Evolutionary conservation across 2,888 invertebrate species (phyloP), one percentile per base, ranked within the genome.

Genomic region (Panorpa germanica): DNA sequence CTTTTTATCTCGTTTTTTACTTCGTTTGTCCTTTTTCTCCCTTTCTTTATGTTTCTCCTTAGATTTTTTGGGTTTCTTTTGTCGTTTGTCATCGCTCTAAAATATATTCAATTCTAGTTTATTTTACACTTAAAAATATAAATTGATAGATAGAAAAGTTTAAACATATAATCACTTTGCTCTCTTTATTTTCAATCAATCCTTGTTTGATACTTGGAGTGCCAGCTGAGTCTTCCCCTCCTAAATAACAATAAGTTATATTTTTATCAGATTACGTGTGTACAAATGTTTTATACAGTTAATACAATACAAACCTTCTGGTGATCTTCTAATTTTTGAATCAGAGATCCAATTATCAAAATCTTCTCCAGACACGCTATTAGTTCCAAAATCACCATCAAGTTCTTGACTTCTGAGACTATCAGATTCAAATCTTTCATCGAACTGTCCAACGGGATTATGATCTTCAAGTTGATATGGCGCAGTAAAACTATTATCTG

Each of bases 261-360:
- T 19, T 28, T 28, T 20, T 26, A 17, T 10, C 18, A 28, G 21
- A 22, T 18, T 12, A 32, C 13, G 10, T 32, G 23, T 26, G n/a
- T 25, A 34, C n/a, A 28, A 27, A 34, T 26, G 3, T 33, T 5
- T 13, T 12, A 19, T 14, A 12, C 5, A n/a, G 12, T 9, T 13
- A 16, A 19, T 10, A 19, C 15, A 19, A 30, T 24, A 32, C 7
- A 15, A 22, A 57, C 77, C 78, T 62, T 80, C 80, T 2, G 80
- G 80, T 25, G 78, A 78, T 40, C 75, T 61, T 34, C 78, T 58
- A 49, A 69, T 66, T 43, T 71, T 73, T 0, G 70, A 65, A 48
- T 75, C 74, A 1, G 65, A 59, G 15, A 71, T 61, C 76, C 76
- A 76, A 28, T 52, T 59, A 38, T 65, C 63, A 36, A 62, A 61